phyloP scores from a whole-genome alignment of 2,113 vertebrate genomes.

The Pomatostomus ruficeps region DNA sequence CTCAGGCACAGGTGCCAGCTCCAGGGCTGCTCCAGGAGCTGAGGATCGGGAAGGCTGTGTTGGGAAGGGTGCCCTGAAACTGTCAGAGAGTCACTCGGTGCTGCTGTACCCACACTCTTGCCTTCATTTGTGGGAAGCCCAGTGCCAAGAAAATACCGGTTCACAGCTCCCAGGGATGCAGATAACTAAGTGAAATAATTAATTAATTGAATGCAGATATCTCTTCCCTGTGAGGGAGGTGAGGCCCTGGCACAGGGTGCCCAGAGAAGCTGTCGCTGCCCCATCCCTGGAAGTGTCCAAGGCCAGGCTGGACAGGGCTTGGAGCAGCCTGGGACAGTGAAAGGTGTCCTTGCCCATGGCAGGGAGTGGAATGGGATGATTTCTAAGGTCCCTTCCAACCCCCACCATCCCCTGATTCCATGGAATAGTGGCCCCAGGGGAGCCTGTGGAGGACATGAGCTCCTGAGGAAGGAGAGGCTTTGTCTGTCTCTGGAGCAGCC shows the following conservation, averaged over 20 bases:
- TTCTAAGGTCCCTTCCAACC: not conserved
- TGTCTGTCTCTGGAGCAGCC: not conserved
- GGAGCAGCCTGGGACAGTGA: rapidly evolving
- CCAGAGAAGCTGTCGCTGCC: not conserved
- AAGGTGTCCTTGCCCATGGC: not conserved
- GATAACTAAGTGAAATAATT: not conserved
- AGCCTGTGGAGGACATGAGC: not conserved
- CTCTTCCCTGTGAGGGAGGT: not conserved
- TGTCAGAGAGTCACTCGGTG: not conserved
- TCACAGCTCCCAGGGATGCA: not conserved
- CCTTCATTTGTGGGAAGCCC: not conserved
- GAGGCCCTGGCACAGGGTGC: not conserved
- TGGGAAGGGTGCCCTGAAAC: not conserved
- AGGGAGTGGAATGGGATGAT: not conserved
- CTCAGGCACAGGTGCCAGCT: not conserved
- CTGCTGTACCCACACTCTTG: rapidly evolving
- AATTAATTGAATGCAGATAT: not conserved
- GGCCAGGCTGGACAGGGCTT: rapidly evolving
- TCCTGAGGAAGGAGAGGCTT: not conserved
- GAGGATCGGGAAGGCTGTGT: rapidly evolving
- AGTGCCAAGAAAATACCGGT: not conserved
- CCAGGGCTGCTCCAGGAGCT: not conserved
- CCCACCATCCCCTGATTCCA: not conserved
- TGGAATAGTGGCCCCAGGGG: not conserved
- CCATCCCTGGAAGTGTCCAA: not conserved